Evolutionary conservation across 2,113 vertebrate species (phyloP).

Genomic region (Siniperca knerii): DNA sequence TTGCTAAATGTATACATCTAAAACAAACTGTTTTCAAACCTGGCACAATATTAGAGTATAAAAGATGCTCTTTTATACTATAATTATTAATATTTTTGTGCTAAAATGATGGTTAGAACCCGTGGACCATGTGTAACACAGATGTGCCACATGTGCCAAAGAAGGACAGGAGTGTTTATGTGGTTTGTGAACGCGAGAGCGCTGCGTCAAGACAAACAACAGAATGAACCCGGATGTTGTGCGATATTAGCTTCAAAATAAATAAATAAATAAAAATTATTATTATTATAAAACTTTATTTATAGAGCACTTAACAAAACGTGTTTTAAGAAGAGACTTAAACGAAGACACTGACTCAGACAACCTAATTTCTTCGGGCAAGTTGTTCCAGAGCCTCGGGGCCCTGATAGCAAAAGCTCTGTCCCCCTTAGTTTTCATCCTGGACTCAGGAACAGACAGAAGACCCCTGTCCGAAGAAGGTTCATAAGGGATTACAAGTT

Average conservation of each 20-base stretch:
- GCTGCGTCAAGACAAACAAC: neutral
- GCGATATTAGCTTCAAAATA: neutral
- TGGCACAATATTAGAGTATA: neutral
- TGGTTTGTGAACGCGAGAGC: slow-evolving; percentile 22
- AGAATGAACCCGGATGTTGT: neutral
- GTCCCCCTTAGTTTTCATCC: too few relatives aligned
- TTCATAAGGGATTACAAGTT: too few relatives aligned
- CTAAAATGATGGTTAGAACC: neutral
- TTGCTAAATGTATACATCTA: neutral
- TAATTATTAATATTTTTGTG: neutral
- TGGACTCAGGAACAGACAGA: too few relatives aligned
- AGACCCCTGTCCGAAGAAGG: too few relatives aligned
- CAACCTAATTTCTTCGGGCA: too few relatives aligned
- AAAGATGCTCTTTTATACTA: neutral
- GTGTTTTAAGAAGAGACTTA: too few relatives aligned
- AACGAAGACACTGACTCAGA: too few relatives aligned
- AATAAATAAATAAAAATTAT: slow-evolving; percentile 6
- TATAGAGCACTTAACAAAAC: too few relatives aligned
- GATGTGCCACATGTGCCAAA: neutral
- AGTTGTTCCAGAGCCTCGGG: too few relatives aligned
- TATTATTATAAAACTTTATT: too few relatives aligned
- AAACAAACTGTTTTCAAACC: too few relatives aligned
- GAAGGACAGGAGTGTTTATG: neutral
- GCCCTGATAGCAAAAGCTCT: too few relatives aligned
- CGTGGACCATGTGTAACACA: neutral